These are phyloP conservation scores for Pristionchus exspectatus DNA, from an alignment of 2,888 invertebrate genomes.

Conservation along the genomic window DNA sequence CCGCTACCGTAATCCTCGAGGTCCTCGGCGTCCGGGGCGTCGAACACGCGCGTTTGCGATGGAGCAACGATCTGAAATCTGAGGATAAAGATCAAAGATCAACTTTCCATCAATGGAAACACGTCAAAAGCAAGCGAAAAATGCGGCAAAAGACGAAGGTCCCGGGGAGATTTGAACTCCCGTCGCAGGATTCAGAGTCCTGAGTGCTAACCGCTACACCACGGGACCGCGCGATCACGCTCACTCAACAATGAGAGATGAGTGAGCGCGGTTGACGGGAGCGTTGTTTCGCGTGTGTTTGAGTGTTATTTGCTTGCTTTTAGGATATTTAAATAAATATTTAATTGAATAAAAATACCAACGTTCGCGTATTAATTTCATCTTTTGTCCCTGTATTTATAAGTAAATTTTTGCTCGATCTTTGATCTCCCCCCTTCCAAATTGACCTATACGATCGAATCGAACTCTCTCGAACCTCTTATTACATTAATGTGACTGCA, in stretches of 20 bases:
- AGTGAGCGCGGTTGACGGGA: background rate
- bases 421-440: too few relatives aligned
- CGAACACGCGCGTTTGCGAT: conserved; percentile 53
- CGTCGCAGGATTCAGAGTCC: conserved; percentile 75
- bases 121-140: background rate
- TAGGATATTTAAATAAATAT: background rate
- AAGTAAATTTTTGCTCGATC: too few relatives aligned
- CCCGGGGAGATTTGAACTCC: conserved; percentile 70
- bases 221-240: conserved; percentile 61
- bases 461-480: too few relatives aligned
- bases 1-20: conserved; percentile 58
- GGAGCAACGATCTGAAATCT: conserved; percentile 47
- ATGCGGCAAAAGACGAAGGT: conserved; percentile 49
- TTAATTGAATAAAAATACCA: too few relatives aligned
- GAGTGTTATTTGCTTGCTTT: background rate
- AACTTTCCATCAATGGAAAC: background rate
- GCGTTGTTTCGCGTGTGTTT: background rate
- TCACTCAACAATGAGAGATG: background rate
- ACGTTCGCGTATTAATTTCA: too few relatives aligned
- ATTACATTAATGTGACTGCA: too few relatives aligned
- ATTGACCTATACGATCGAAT: too few relatives aligned
- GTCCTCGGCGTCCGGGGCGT: conserved; percentile 57
- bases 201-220: conserved; percentile 73
- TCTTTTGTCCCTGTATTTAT: too few relatives aligned
- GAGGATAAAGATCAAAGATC: background rate